A percentile compares a stretch with the other conserved stretches of the same genome.
Evolutionary conservation across 2,888 invertebrate genomes (phyloP).

Genomic region (Heliconius ismenius): DNA sequence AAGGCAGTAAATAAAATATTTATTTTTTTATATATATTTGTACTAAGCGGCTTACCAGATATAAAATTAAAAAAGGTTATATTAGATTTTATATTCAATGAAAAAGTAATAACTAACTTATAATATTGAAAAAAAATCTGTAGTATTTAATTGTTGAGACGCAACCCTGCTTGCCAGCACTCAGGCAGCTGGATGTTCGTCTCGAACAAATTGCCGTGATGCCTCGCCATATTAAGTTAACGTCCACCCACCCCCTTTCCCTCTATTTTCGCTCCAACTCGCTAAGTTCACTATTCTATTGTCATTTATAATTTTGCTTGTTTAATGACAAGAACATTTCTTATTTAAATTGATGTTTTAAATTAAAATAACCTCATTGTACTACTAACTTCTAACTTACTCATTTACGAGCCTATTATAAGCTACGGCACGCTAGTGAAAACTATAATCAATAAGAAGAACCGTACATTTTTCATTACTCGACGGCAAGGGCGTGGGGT

Average conservation of each 20-base stretch:
- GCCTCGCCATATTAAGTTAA: constrained; percentile 79
- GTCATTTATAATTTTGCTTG: constrained; percentile 62
- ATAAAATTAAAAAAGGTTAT: too few relatives aligned
- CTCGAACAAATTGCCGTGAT: constrained; percentile 80
- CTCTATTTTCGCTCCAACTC: constrained; percentile 45
- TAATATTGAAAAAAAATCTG: not conserved
- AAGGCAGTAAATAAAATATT: not conserved
- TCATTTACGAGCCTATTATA: constrained; percentile 9
- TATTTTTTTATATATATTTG: not conserved
- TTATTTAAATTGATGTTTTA: constrained; percentile 49
- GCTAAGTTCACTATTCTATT: constrained; percentile 60
- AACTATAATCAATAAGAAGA: constrained; percentile 60
- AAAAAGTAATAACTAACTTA: too few relatives aligned
- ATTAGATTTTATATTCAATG: too few relatives aligned
- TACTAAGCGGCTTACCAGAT: not conserved
- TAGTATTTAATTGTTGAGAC: constrained; percentile 43
- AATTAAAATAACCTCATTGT: constrained; percentile 44
- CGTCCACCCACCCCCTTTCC: constrained; percentile 55
- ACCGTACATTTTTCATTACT: constrained; percentile 68
- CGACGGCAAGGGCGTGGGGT: constrained; percentile 65
- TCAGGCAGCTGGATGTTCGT: constrained; percentile 70
- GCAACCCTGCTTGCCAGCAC: constrained; percentile 68
- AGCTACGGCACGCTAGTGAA: constrained; percentile 19
- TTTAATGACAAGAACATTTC: constrained; percentile 52
- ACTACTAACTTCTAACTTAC: constrained; percentile 28